Evolutionary conservation across 2,113 vertebrate species (phyloP).

Genomic region (Phalacrocorax carbo): DNA sequence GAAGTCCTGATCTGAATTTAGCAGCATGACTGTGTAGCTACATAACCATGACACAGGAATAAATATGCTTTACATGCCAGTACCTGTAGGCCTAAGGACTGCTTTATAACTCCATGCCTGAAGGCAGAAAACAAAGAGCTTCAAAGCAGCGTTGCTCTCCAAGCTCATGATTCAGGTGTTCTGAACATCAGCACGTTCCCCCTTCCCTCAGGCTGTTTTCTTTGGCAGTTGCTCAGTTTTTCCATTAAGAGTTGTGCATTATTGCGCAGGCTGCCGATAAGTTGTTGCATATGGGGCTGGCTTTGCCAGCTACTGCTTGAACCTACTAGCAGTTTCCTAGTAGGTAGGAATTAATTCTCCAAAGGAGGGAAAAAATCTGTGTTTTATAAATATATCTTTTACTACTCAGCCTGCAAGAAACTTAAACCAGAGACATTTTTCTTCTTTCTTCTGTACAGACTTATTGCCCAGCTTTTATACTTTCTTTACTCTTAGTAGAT

Average conservation of each 20-base stretch:
- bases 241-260: conserved; percentile 27
- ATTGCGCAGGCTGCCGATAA: background rate
- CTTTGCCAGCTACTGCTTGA: background rate
- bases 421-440: background rate
- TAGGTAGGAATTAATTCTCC: conserved; percentile 16
- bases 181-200: background rate
- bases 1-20: background rate
- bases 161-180: conserved; percentile 4
- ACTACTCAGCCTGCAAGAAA: background rate
- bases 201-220: conserved; percentile 1
- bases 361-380: background rate
- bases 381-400: background rate
- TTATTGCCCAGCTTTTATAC: background rate
- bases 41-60: background rate
- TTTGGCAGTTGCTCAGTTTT: conserved; percentile 47
- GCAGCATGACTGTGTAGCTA: background rate
- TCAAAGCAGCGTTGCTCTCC: background rate
- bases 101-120: background rate
- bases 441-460: background rate
- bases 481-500: background rate
- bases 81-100: background rate
- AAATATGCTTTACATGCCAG: background rate
- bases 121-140: background rate
- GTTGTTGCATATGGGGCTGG: background rate
- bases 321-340: conserved; percentile 22